Evolutionary conservation across 2,888 invertebrate species (phyloP), one percentile per base, ranked within the genome.

Genomic region (Pyrgus malvae): DNA sequence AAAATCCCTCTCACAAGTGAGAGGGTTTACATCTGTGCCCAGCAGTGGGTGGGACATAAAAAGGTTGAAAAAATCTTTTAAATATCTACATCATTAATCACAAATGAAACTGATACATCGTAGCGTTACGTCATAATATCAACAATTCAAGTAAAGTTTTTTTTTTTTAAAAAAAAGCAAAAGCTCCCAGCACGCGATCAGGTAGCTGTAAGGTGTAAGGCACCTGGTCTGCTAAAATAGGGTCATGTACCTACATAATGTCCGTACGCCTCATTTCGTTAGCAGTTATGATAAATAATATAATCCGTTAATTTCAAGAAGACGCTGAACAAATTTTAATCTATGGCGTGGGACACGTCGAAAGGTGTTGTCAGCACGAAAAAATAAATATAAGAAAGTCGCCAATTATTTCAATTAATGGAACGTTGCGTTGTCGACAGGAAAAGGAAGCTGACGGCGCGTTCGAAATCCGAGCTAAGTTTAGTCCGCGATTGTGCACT

Each of bases 381-480:
- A 83, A 80, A 83, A 80, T 73, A 80, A 78, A 78, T 74, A n/a
- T 69, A 61, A 66, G 65, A 73, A 71, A 70, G 70, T 75, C 81
- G 86, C 85, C 87, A 89, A 89, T 88, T 88, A 88, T 83, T 80
- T 83, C 87, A 86, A 86, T 88, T 86, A 87, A 89, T 85, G 83
- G 67, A 80, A 83, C 81, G 83, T 80, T 78, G 70, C 73, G 68
- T 73, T 68, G 82, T 72, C 72, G 83, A 83, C 87, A 85, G 88
- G 88, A 89, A 88, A 81, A 81, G 87, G 87, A 89, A 89, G 73
- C 80, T 68, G 38, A 38, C 38, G 37, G 29, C 45, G 68, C 63
- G 67, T 58, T 61, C 63, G 63, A 64, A 66, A 66, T 70, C 63
- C 61, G 62, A 66, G 76, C 82, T 81, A 83, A 78, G 67, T 85